These are phyloP conservation scores for Seriola dumerili DNA, from an alignment of 2,113 vertebrate genomes.

Conservation along the genomic window DNA sequence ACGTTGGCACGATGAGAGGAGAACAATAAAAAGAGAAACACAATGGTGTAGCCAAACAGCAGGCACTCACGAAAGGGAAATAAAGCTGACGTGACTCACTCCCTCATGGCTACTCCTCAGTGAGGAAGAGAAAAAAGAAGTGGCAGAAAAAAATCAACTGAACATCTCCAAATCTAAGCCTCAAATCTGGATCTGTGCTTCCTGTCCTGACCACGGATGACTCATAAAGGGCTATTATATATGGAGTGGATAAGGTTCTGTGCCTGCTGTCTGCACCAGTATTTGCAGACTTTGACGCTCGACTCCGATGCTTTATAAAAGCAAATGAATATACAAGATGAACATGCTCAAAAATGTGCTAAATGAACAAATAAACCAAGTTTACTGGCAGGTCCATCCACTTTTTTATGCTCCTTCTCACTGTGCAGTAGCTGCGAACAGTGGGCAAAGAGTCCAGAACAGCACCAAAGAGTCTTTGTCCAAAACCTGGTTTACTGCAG, in stretches of 20 bases:
- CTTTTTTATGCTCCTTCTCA: conserved; percentile 12
- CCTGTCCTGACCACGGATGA: conserved; percentile 68
- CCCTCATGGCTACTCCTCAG: conserved; percentile 51
- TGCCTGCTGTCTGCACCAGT: conserved; percentile 21
- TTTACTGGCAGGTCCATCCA: conserved; percentile 33
- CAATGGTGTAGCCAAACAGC: conserved; percentile 67
- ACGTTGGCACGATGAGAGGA: conserved; percentile 27
- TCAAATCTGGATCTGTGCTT: conserved; percentile 67
- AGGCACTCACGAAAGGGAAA: conserved; percentile 65
- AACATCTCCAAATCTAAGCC: conserved; percentile 55
- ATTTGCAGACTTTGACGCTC: conserved; percentile 16
- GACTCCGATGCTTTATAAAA: conserved; percentile 13
- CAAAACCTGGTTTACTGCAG: conserved; percentile 60
- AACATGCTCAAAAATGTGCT: not conserved
- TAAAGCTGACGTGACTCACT: conserved; percentile 70
- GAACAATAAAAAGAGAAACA: conserved; percentile 74
- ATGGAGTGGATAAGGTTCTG: conserved; percentile 30
- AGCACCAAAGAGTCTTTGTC: conserved; percentile 76
- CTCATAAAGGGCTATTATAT: conserved; percentile 65
- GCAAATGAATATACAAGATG: not conserved
- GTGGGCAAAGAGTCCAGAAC: conserved; percentile 27
- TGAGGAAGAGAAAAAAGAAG: conserved; percentile 67
- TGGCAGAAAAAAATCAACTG: conserved; percentile 24
- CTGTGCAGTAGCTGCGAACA: conserved; percentile 46
- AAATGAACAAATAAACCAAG: conserved; percentile 14